These are phyloP conservation scores for Spheniscus mendiculus DNA, from an alignment of 2,113 vertebrate genomes.

Conservation along the genomic window DNA sequence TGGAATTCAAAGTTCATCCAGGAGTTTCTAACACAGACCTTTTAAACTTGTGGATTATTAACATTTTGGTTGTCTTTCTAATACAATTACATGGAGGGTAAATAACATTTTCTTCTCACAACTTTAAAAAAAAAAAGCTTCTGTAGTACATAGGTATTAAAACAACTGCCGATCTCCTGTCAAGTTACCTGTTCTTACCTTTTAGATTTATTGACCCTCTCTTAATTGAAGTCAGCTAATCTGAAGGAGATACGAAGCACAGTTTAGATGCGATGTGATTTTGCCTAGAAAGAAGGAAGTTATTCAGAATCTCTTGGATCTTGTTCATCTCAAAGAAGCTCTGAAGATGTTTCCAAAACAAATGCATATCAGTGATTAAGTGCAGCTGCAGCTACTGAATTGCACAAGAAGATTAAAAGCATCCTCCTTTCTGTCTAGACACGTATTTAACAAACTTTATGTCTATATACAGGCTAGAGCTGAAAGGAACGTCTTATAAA, in stretches of 20 bases:
- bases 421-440: background rate
- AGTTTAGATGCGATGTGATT: background rate
- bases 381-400: background rate
- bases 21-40: background rate
- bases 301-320: background rate
- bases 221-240: background rate
- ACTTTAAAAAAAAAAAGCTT: background rate
- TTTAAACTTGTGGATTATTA: background rate
- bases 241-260: background rate
- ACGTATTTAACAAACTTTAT: background rate
- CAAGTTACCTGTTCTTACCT: background rate
- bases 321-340: background rate
- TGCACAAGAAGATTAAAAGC: background rate
- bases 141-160: background rate
- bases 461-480: background rate
- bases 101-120: background rate
- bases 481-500: background rate
- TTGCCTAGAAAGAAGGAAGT: background rate
- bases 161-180: background rate
- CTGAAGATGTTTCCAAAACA: background rate
- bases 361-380: background rate
- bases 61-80: background rate
- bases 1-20: background rate
- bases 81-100: background rate
- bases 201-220: background rate